These are phyloP conservation scores for Eledone cirrhosa DNA, from an alignment of 2,888 invertebrate species.

Conservation along the genomic window DNA sequence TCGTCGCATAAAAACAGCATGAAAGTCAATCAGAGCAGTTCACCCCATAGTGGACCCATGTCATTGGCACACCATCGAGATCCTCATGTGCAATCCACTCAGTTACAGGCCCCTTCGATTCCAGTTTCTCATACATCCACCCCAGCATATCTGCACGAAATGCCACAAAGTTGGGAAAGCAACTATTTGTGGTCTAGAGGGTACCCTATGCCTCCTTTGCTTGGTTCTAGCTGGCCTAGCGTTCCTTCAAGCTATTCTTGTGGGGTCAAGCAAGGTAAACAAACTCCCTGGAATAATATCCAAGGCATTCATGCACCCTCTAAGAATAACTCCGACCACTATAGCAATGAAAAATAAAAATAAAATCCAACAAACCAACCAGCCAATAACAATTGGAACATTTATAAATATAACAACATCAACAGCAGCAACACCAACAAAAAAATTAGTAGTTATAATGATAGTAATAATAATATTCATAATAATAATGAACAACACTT, in stretches of 20 bases:
- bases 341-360: background rate
- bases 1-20: slow-evolving; percentile 10
- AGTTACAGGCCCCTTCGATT: background rate
- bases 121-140: background rate
- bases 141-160: slow-evolving; percentile 15
- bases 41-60: background rate
- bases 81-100: slow-evolving; percentile 6
- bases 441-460: too few relatives aligned
- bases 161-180: slow-evolving; percentile 21
- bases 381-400: too few relatives aligned
- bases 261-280: slow-evolving; percentile 23
- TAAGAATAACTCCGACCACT: slow-evolving; percentile 13
- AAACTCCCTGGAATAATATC: slow-evolving; percentile 11
- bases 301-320: slow-evolving; percentile 24
- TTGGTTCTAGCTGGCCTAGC: slow-evolving; percentile 16
- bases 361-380: too few relatives aligned
- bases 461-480: too few relatives aligned
- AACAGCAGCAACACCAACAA: too few relatives aligned
- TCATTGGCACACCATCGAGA: background rate
- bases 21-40: slow-evolving; percentile 11
- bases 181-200: slow-evolving; percentile 23
- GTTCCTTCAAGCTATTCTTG: slow-evolving; percentile 12
- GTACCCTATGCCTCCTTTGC: slow-evolving; percentile 8
- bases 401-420: too few relatives aligned
- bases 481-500: too few relatives aligned